Evolutionary conservation across 2,797 vertebrate species (phyloP).

Genomic region (Oreochromis mossambicus): DNA sequence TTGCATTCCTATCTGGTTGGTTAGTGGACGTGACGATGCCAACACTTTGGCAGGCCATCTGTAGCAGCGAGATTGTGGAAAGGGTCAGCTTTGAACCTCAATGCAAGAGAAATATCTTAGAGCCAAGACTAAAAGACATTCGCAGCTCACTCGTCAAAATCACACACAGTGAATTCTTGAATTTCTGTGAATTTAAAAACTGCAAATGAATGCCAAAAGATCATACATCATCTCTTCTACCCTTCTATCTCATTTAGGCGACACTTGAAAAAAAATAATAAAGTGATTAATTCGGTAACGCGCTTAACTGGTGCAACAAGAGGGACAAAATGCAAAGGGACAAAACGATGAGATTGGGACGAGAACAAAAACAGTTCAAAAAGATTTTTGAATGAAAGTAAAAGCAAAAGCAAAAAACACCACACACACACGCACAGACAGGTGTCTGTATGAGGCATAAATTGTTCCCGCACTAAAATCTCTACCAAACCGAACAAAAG

Average conservation of each 20-base stretch:
- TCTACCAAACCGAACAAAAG: conserved; percentile 39
- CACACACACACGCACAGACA: neutral
- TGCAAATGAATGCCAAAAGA: neutral
- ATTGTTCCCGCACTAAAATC: conserved; percentile 21
- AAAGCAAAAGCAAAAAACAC: neutral
- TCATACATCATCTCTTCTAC: neutral
- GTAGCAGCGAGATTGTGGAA: neutral
- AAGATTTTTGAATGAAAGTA: conserved; percentile 15
- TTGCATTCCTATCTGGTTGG: neutral
- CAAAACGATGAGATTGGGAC: neutral
- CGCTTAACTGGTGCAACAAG: conserved; percentile 25
- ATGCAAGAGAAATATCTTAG: neutral
- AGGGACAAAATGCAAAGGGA: neutral
- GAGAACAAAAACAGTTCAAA: conserved; percentile 33
- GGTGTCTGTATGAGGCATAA: conserved; percentile 26
- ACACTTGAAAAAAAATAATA: neutral
- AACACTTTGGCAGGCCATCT: neutral
- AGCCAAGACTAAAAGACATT: neutral
- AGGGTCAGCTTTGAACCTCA: neutral
- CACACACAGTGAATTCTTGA: neutral
- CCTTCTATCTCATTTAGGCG: neutral
- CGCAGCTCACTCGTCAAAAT: neutral
- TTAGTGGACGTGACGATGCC: neutral
- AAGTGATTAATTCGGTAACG: conserved; percentile 40
- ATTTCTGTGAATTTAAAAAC: neutral